phyloP scores from a whole-genome alignment of 2,113 vertebrate species.

The Bungarus multicinctus region DNA sequence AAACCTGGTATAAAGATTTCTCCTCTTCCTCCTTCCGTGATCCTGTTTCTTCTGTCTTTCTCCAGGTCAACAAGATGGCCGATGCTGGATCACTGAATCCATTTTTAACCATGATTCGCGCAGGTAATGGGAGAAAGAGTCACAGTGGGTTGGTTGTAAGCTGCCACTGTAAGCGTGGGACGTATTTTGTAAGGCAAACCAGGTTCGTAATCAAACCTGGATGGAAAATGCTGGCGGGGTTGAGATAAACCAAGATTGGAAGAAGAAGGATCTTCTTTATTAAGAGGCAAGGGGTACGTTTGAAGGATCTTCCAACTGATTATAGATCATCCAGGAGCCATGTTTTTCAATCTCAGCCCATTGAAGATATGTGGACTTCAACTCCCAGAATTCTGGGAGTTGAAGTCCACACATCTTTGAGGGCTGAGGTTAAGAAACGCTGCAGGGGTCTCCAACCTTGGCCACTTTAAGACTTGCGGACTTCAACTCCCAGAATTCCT shows the following conservation, averaged over 20 bases:
- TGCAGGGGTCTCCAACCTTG: too few species aligned
- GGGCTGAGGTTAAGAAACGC: too few species aligned
- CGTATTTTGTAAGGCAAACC: neutral
- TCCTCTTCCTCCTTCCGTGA: neutral
- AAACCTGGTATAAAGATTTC: too few species aligned
- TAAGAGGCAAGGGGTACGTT: neutral
- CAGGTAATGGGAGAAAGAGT: neutral
- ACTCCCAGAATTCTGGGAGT: too few species aligned
- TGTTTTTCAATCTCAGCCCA: too few species aligned
- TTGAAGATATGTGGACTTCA: too few species aligned
- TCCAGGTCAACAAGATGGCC: neutral
- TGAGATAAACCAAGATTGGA: neutral
- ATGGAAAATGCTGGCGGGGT: neutral
- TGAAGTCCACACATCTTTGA: too few species aligned
- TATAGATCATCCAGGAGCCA: neutral
- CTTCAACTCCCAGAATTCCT: too few species aligned
- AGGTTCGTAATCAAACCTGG: neutral
- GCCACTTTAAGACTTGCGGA: too few species aligned
- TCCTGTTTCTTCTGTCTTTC: slow-evolving; percentile 2
- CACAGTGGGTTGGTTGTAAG: too few species aligned
- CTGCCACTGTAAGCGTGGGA: neutral
- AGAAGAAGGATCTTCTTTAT: neutral
- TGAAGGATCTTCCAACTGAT: neutral
- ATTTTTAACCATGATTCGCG: neutral
- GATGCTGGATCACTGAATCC: neutral